These are phyloP conservation scores for Drosophila burlai DNA, from an alignment of 1,140 invertebrate genomes.

Conservation along the genomic window DNA sequence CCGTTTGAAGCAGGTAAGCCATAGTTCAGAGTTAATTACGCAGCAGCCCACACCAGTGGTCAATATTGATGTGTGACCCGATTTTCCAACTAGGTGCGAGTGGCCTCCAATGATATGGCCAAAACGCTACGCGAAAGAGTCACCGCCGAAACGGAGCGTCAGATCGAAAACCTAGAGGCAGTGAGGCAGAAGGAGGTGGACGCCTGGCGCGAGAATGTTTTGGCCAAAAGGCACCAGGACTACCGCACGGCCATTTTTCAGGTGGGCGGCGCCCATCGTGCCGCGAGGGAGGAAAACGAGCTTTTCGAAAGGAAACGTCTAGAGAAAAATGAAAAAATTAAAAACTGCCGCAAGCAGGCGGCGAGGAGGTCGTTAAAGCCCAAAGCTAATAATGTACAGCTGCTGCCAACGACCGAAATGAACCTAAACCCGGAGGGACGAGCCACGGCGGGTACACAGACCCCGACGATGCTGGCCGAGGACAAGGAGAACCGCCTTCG, in stretches of 20 bases:
- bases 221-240: slow-evolving; percentile 70
- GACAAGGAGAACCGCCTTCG: slow-evolving; percentile 46
- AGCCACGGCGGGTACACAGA: slow-evolving; percentile 61
- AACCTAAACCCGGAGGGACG: slow-evolving; percentile 54
- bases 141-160: slow-evolving; percentile 58
- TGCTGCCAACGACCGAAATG: slow-evolving; percentile 21
- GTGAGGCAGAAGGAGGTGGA: slow-evolving; percentile 66
- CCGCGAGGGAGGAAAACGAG: slow-evolving; percentile 68
- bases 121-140: slow-evolving; percentile 70
- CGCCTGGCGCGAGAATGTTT: slow-evolving; percentile 74
- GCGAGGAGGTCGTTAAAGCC: slow-evolving; percentile 19
- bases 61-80: slow-evolving; percentile 11
- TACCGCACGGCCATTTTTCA: slow-evolving; percentile 70
- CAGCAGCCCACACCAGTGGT: not conserved
- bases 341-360: slow-evolving; percentile 39
- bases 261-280: slow-evolving; percentile 76
- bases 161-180: slow-evolving; percentile 59
- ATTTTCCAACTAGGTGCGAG: slow-evolving; percentile 63
- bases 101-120: slow-evolving; percentile 72
- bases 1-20: slow-evolving; percentile 75
- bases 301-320: slow-evolving; percentile 30
- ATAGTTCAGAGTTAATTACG: slow-evolving; percentile 2
- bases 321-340: slow-evolving; percentile 60
- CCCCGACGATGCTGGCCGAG: slow-evolving; percentile 13
- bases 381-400: slow-evolving; percentile 12